Percentiles rank a stretch among this genome's conserved stretches.
phyloP scores from a whole-genome alignment of 1,140 invertebrate species.

The Papilio machaon region DNA sequence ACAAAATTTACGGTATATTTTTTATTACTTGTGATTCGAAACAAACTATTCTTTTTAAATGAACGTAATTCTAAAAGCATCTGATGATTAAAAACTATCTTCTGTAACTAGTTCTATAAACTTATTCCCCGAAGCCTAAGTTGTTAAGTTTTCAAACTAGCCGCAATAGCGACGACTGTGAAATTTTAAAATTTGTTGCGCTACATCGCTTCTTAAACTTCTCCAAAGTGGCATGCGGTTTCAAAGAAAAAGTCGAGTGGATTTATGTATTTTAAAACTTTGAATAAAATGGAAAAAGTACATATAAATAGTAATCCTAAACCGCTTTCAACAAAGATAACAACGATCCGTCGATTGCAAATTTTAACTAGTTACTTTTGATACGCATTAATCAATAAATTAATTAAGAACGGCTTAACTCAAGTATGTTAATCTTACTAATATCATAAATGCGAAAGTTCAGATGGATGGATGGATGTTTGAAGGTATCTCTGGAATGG shows the following conservation, averaged over 20 bases:
- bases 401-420: too few relatives aligned
- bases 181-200: slow-evolving; percentile 1
- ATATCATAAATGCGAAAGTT: too few relatives aligned
- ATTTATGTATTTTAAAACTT: not conserved
- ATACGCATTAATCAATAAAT: too few relatives aligned
- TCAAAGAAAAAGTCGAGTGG: not conserved
- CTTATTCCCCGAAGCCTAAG: not conserved
- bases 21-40: not conserved
- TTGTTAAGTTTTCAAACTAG: slow-evolving; percentile 7
- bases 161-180: not conserved
- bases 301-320: too few relatives aligned
- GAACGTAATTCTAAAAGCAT: not conserved
- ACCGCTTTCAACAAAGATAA: too few relatives aligned
- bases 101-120: slow-evolving; percentile 9
- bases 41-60: not conserved
- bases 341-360: too few relatives aligned
- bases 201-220: not conserved
- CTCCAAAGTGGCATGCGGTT: not conserved
- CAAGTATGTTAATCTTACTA: too few relatives aligned
- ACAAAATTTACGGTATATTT: too few relatives aligned
- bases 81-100: not conserved
- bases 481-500: too few relatives aligned
- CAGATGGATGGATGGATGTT: too few relatives aligned
- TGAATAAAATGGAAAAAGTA: too few relatives aligned
- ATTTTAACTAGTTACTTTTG: too few relatives aligned